phyloP scores from a whole-genome alignment of 1,140 invertebrate species.

The Bombus cullumanus region DNA sequence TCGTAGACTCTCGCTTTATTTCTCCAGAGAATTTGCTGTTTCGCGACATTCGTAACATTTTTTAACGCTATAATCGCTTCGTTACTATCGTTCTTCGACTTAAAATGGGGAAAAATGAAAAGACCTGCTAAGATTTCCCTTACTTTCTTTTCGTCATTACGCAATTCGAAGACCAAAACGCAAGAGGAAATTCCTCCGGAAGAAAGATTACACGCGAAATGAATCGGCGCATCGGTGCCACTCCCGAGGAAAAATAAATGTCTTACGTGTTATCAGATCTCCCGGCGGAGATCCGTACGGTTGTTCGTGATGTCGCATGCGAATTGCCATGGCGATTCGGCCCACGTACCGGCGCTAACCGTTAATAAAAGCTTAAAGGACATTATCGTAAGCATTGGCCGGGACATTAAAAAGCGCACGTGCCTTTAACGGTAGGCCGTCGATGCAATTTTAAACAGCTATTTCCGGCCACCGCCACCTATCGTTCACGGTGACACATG shows the following conservation, averaged over 20 bases:
- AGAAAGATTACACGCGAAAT: conserved; percentile 31
- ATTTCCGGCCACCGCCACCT: conserved; percentile 76
- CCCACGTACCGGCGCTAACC: conserved; percentile 79
- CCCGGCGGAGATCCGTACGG: conserved; percentile 23
- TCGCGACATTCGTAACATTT: neutral
- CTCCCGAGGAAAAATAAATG: conserved; percentile 30
- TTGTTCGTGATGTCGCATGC: conserved; percentile 60
- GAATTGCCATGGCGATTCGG: conserved; percentile 76
- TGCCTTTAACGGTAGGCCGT: conserved; percentile 77
- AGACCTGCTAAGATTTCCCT: too few relatives aligned
- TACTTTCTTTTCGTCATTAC: too few relatives aligned
- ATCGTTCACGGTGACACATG: conserved; percentile 81
- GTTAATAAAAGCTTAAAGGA: conserved; percentile 82
- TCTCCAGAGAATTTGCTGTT: neutral
- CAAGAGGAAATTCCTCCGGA: too few relatives aligned
- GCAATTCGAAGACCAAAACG: neutral
- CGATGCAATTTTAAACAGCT: conserved; percentile 83
- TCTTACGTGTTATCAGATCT: conserved; percentile 49
- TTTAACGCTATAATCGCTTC: too few relatives aligned
- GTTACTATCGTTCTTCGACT: neutral
- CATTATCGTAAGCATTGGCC: conserved; percentile 81
- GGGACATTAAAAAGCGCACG: conserved; percentile 82
- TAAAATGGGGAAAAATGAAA: too few relatives aligned
- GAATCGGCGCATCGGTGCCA: conserved; percentile 11
- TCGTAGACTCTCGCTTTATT: neutral